These are phyloP conservation scores for Cranoglanis bouderius DNA, from an alignment of 2,113 vertebrate species.

Conservation along the genomic window DNA sequence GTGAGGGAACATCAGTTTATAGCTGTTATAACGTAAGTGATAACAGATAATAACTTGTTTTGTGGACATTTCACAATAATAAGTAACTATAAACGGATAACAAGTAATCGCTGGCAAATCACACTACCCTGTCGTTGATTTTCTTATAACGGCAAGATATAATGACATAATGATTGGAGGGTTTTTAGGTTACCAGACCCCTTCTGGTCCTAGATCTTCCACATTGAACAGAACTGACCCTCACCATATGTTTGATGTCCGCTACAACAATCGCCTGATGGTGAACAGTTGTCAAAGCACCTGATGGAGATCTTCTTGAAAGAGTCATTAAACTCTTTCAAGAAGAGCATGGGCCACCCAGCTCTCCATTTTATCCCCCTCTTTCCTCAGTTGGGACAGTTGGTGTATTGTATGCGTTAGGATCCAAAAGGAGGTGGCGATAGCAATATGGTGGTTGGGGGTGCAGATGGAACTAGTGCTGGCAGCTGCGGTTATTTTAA, in stretches of 20 bases:
- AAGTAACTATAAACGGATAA: too few species aligned
- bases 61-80: not conserved
- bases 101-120: not conserved
- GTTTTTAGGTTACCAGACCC: not conserved
- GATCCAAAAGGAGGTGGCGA: slow-evolving; percentile 38
- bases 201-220: not conserved
- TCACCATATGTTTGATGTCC: not conserved
- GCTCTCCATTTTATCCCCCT: slow-evolving; percentile 20
- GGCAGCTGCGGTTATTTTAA: slow-evolving; percentile 75
- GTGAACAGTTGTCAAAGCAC: slow-evolving; percentile 56
- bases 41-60: not conserved
- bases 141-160: not conserved
- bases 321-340: slow-evolving; percentile 49
- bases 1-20: too few species aligned
- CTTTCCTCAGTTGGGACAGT: slow-evolving; percentile 23
- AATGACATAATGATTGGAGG: not conserved
- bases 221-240: not conserved
- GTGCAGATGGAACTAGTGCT: slow-evolving; percentile 49
- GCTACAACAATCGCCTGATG: slow-evolving; percentile 9
- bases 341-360: slow-evolving; percentile 60
- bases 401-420: slow-evolving; percentile 42
- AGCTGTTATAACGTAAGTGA: not conserved
- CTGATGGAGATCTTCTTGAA: slow-evolving; percentile 53
- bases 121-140: too few species aligned
- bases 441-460: slow-evolving; percentile 46